A percentile compares a stretch with the other conserved stretches of the same genome.
phyloP scores from a whole-genome alignment of 2,113 vertebrate genomes.

The Sula dactylatra region DNA sequence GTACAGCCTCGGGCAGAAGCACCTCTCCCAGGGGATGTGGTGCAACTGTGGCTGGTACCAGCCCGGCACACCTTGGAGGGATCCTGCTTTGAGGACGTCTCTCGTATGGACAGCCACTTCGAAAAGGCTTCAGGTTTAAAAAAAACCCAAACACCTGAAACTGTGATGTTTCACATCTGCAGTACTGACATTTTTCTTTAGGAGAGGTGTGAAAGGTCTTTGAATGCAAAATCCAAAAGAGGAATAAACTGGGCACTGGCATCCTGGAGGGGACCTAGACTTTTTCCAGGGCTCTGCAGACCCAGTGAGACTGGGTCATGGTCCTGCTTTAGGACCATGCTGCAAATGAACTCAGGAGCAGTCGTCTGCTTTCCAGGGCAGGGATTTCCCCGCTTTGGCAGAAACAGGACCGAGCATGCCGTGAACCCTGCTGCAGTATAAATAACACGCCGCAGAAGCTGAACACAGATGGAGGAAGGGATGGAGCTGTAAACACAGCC shows the following conservation, averaged over 20 bases:
- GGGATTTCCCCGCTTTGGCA: not conserved
- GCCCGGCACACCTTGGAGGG: not conserved
- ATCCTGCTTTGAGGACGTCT: not conserved
- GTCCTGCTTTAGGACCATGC: not conserved
- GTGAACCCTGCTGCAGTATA: not conserved
- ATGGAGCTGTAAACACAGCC: not conserved
- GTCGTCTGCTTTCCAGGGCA: not conserved
- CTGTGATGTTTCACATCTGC: rapidly evolving
- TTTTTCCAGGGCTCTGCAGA: not conserved
- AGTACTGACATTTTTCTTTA: not conserved
- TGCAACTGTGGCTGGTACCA: not conserved
- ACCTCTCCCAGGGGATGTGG: not conserved
- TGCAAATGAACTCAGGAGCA: not conserved
- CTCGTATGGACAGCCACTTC: not conserved
- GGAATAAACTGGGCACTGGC: not conserved
- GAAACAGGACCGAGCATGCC: not conserved
- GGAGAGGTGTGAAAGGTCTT: not conserved
- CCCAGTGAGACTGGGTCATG: rapidly evolving
- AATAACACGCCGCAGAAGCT: rapidly evolving
- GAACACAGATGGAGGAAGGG: not conserved
- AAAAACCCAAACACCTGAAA: not conserved
- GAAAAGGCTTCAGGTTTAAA: not conserved
- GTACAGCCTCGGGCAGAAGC: not conserved
- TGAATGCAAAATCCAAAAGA: not conserved
- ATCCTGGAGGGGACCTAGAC: not conserved